Conservation (phyloP, 2,797 vertebrate genomes). For the Hapalemur alaotrensis region DNA sequence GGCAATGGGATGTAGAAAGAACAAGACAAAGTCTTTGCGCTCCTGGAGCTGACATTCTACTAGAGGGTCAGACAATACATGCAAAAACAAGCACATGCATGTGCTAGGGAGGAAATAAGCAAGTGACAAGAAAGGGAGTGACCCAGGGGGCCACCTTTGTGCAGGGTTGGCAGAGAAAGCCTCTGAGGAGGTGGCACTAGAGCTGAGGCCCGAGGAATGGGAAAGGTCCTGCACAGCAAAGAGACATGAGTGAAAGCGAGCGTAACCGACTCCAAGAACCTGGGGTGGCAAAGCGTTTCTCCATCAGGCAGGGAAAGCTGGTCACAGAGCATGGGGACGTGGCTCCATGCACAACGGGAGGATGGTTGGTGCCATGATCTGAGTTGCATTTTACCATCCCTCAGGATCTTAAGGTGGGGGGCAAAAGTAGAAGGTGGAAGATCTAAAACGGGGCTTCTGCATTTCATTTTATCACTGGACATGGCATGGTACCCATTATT, state of each 20-base stretch:
- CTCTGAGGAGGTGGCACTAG: neutral
- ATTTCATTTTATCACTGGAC: neutral
- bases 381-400: neutral
- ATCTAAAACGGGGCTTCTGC: neutral
- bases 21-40: neutral
- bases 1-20: neutral
- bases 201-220: neutral
- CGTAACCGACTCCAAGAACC: rapidly evolving
- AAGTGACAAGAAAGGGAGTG: neutral
- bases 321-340: neutral
- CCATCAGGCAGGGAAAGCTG: neutral
- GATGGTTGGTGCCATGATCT: no score
- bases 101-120: neutral
- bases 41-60: neutral
- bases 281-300: neutral
- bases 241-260: neutral
- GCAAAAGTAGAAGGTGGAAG: neutral
- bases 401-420: neutral
- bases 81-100: rapidly evolving
- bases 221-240: neutral
- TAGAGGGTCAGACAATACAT: neutral
- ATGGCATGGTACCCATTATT: neutral
- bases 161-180: neutral
- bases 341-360: neutral
- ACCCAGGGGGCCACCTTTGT: neutral